Evolutionary conservation across 2,113 vertebrate species (phyloP), one percentile per base, ranked within the genome.

Genomic region (Carassius carassius): DNA sequence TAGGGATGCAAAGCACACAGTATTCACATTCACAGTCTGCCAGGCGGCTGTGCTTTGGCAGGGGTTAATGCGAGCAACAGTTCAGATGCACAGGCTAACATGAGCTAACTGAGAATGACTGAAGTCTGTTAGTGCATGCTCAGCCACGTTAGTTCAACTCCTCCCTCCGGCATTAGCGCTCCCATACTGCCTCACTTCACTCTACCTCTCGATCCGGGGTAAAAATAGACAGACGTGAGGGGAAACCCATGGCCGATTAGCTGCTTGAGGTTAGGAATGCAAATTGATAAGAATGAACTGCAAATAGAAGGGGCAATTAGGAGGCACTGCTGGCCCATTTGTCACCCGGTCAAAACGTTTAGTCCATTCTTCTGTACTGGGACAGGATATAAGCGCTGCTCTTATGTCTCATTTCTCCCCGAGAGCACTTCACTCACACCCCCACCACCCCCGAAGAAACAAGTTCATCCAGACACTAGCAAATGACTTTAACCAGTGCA

Each of bases 71-170:
- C 63, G 89, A 91, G 91, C 86, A 92, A 90, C 91, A 92, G 92
- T 90, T 91, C 88, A 92, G 93, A 94, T 91, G 93, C 93, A 94
- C 91, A 93, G 90, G 89, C 89, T 91, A 91, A 81, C 92, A 92
- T 88, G 89, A 89, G 92, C 94, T 95, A 95, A 65, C 78, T 63
- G 47, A 81, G 79, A 81, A 81, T 81, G 79, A 81, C 79, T 81
- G 62, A 51, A 81, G 23, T 81, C 44, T 69, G 82, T 65, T 84
- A 63, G 37, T 74, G 58, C 32, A 62, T 73, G 67, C 60, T 65
- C 78, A 49, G 79, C 60, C 78, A 80, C 37, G 41, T 65, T 80
- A 80, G 37, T 54, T 56, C 69, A 65, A 49, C 63, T 49, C 77
- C 44, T 75, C 65, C 75, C 49, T 76, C 74, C 7, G 74, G 74